Percentiles rank a stretch among this genome's conserved stretches.
Evolutionary conservation across 2,888 invertebrate genomes (phyloP).

Genomic region (Asteroscopus sphinx): DNA sequence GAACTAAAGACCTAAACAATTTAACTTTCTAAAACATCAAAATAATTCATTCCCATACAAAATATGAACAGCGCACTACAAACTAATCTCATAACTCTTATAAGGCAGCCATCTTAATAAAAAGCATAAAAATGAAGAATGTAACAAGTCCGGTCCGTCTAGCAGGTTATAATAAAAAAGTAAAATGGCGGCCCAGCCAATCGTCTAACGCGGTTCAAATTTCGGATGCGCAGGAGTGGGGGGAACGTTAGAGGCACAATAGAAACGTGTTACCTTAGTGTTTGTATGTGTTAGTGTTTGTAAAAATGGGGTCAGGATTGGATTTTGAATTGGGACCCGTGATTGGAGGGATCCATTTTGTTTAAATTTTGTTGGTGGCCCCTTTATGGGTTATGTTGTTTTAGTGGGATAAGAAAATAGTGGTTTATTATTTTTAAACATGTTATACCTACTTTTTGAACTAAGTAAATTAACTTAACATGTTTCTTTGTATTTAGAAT

Average conservation of each 20-base stretch:
- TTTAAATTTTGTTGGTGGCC: no score
- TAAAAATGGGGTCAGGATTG: constrained; percentile 37
- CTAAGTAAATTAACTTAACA: no score
- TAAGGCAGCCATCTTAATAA: constrained; percentile 47
- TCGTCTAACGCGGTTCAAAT: constrained; percentile 85
- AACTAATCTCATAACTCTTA: constrained; percentile 30
- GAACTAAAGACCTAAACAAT: no score
- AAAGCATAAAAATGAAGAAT: constrained; percentile 54
- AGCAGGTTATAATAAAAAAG: constrained; percentile 57
- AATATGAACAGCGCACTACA: constrained; percentile 23
- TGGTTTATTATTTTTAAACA: no score
- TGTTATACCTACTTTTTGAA: no score
- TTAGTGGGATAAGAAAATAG: no score
- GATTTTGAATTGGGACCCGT: constrained; percentile 10
- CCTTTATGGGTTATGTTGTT: no score
- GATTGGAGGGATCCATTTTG: constrained; percentile 14
- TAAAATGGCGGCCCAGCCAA: constrained; percentile 74
- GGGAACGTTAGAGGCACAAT: constrained; percentile 72
- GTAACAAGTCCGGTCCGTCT: constrained; percentile 43
- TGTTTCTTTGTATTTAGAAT: no score
- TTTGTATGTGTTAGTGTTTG: constrained; percentile 28
- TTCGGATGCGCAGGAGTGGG: constrained; percentile 81
- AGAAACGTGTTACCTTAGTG: constrained; percentile 26
- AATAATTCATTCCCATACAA: constrained; percentile 9
- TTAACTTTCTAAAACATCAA: neutral